Evolutionary conservation across 2,888 invertebrate species (phyloP), one percentile per base, ranked within the genome.

Genomic region (Desoria tigrina): DNA sequence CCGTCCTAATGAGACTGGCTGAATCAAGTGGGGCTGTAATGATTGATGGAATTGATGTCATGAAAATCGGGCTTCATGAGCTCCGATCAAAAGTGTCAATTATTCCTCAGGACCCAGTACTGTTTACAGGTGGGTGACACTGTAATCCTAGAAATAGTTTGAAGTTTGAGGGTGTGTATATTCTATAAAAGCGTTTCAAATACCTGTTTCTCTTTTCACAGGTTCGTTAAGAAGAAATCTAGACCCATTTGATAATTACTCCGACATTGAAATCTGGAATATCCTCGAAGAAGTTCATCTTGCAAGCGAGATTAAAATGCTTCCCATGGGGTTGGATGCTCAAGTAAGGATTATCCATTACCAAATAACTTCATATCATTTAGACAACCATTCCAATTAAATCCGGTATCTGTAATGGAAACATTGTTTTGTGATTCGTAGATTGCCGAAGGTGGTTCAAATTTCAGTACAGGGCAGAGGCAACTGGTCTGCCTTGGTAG

Each of bases 1-100:
- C 86, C 67, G 86, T 88, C 6, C 78, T 90, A 61, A 90, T 90
- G 77, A 82, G 87, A 4, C 77, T 90, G 66, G 87, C 87, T 0
- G 88, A 87, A 69, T 81, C 81, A 1, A 85, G 86, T 51, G 91
- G 91, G 0, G 80, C 80, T 0, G 86, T 92, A 54, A 77, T 81
- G 3, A 88, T 92, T 56, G 92, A 92, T 77, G 86, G 83, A 18
- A 71, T 83, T 14, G 75, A 83, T 23, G 80, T 80, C 1, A 77
- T 82, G 18, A 78, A 80, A 37, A 67, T 75, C 26, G 74, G 74
- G 1, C 55, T 75, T 3, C 74, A 75, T 57, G 72, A 70, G 18
- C 60, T 75, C 9, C 54, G 75, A 3, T 42, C 45, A 2, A 39
- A 58, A 9, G 24, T 58, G 11, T 59, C 59, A n/a, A 64, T 64